These are phyloP conservation scores for Drosophila nigricruria DNA, from an alignment of 2,888 invertebrate genomes.

Conservation along the genomic window DNA sequence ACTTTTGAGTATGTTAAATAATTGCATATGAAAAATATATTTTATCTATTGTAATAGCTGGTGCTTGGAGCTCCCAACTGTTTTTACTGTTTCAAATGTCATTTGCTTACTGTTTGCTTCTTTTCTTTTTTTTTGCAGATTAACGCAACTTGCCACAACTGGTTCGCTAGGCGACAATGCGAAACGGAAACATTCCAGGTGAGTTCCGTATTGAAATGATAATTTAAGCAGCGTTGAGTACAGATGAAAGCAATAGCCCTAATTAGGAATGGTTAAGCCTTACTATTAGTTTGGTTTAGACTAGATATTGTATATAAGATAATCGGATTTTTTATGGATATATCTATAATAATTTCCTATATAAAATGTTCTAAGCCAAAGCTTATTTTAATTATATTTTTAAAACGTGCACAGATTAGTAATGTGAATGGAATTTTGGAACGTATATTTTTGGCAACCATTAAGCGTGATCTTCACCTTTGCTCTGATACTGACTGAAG, in stretches of 20 bases:
- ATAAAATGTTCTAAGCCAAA: background rate
- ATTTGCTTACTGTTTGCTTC: background rate
- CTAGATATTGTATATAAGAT: background rate
- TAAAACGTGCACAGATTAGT: conserved; percentile 10
- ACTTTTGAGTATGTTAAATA: background rate
- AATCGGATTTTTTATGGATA: background rate
- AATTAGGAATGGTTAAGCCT: background rate
- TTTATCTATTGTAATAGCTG: too few species aligned
- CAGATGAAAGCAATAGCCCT: background rate
- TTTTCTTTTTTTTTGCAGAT: conserved; percentile 33
- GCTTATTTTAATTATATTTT: background rate
- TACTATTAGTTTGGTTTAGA: background rate
- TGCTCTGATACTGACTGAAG: conserved; percentile 9
- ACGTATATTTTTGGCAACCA: background rate
- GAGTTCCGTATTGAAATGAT: conserved; percentile 21
- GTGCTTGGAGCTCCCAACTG: background rate
- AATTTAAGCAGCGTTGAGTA: background rate
- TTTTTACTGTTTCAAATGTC: background rate
- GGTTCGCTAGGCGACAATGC: conserved; percentile 62
- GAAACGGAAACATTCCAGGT: conserved; percentile 67
- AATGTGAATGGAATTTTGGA: conserved; percentile 16
- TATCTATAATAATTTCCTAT: background rate
- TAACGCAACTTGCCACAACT: conserved; percentile 62
- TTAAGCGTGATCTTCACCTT: conserved; percentile 12
- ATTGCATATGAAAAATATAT: background rate